Evolutionary conservation across 2,888 invertebrate species (phyloP).

Genomic region (Theodoxus fluviatilis): DNA sequence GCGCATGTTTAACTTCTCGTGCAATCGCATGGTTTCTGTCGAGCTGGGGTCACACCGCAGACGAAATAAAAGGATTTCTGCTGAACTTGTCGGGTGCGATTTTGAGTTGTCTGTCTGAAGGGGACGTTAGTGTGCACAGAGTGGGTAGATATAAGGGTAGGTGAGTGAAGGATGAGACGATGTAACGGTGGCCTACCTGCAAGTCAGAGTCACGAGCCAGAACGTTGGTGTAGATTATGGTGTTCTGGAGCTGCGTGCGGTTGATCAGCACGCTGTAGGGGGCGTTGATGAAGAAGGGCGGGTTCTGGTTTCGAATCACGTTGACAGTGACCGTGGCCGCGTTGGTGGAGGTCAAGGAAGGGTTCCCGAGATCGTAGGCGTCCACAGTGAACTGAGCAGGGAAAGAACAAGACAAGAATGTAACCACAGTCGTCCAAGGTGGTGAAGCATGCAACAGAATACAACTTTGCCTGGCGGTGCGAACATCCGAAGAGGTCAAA

Average conservation of each 20-base stretch:
- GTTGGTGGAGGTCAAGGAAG: slow-evolving; percentile 81
- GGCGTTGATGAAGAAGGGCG: slow-evolving; percentile 44
- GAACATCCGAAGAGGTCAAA: too few species aligned
- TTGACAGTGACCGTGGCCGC: slow-evolving; percentile 62
- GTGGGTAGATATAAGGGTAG: too few species aligned
- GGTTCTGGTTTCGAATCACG: slow-evolving; percentile 44
- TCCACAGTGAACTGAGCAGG: slow-evolving; percentile 71
- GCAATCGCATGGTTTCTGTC: too few species aligned
- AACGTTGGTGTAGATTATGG: slow-evolving; percentile 33
- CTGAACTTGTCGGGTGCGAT: too few species aligned
- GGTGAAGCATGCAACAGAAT: not conserved
- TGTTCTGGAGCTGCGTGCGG: slow-evolving; percentile 32
- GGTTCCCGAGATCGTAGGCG: slow-evolving; percentile 86
- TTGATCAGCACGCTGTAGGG: slow-evolving; percentile 37
- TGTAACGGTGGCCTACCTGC: too few species aligned
- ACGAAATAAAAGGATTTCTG: too few species aligned
- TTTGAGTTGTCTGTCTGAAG: too few species aligned
- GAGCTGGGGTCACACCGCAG: too few species aligned
- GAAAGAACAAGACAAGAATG: not conserved
- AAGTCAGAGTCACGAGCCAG: slow-evolving; percentile 39
- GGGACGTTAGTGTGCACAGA: too few species aligned
- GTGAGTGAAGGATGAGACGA: too few species aligned
- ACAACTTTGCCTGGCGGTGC: too few species aligned
- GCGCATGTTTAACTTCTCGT: too few species aligned
- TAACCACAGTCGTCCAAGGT: not conserved